These are phyloP conservation scores for Drosophila nikananu DNA, from an alignment of 1,140 invertebrate species.

Conservation along the genomic window DNA sequence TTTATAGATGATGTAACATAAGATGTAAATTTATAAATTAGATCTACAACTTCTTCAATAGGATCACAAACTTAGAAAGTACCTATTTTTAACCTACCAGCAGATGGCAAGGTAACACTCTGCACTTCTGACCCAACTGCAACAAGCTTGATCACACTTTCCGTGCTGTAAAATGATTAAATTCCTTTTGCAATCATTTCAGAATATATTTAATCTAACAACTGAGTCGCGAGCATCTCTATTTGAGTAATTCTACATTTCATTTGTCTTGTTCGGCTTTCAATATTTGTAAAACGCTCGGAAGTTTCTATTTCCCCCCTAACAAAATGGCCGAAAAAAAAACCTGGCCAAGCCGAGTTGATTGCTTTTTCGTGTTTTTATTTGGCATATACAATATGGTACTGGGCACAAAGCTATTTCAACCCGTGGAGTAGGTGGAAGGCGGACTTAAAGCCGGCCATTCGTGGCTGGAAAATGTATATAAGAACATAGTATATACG, in stretches of 20 bases:
- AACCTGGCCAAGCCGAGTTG: slow-evolving; percentile 37
- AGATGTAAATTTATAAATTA: no score
- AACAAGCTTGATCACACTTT: background rate
- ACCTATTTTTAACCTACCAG: background rate
- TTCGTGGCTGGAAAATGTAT: slow-evolving; percentile 28
- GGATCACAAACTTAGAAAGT: background rate
- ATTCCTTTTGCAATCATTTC: background rate
- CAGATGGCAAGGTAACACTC: background rate
- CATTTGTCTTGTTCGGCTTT: slow-evolving; percentile 38
- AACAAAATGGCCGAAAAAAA: slow-evolving; percentile 12
- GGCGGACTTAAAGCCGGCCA: slow-evolving; percentile 32
- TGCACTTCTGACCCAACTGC: background rate
- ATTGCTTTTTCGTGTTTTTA: slow-evolving; percentile 80
- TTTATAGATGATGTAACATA: no score
- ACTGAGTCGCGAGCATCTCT: slow-evolving; percentile 13
- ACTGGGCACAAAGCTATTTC: slow-evolving; percentile 19
- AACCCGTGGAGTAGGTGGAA: background rate
- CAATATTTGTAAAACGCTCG: slow-evolving; percentile 41
- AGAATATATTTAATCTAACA: background rate
- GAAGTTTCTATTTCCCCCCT: slow-evolving; percentile 26
- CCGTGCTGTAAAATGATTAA: background rate
- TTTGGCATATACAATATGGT: slow-evolving; percentile 59
- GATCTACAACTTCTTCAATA: no score
- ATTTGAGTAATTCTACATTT: slow-evolving; percentile 37
- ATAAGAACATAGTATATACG: slow-evolving; percentile 10